phyloP scores from a whole-genome alignment of 2,888 invertebrate species.

The Andrena trimmerana region DNA sequence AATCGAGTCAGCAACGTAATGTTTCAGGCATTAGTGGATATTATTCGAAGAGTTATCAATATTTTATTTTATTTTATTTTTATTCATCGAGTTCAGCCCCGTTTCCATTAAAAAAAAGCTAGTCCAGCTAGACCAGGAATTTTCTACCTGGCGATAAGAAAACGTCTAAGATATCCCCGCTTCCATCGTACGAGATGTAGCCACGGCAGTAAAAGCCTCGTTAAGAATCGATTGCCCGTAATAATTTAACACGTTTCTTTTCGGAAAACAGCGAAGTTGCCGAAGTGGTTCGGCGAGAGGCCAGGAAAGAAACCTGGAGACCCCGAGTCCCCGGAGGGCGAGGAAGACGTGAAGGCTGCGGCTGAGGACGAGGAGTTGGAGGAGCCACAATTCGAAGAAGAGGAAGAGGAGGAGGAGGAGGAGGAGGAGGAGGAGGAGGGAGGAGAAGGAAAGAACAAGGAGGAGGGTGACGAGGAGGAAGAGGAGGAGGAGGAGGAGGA shows the following conservation, averaged over 20 bases:
- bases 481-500: constrained; percentile 83
- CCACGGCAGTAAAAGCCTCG: neutral
- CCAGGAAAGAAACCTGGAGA: constrained; percentile 97
- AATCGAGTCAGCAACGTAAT: no score
- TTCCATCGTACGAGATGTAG: neutral
- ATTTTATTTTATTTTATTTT: neutral
- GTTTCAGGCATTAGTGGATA: no score
- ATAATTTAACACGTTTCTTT: neutral
- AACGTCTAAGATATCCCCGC: constrained; percentile 13
- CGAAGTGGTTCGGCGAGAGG: constrained; percentile 98
- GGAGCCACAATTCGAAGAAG: constrained; percentile 89
- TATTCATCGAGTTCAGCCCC: neutral
- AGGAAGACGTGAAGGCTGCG: constrained; percentile 93
- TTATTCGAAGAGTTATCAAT: neutral
- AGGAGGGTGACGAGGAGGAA: constrained; percentile 82
- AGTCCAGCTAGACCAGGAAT: neutral
- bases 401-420: constrained; percentile 91
- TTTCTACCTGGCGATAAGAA: neutral
- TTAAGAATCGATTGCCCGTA: neutral
- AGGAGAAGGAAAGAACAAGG: constrained; percentile 83
- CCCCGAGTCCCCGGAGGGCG: constrained; percentile 95
- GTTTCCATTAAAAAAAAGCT: no score
- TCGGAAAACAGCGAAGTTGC: constrained; percentile 91
- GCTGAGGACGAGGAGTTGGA: constrained; percentile 91
- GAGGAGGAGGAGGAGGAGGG: constrained; percentile 89